Evolutionary conservation across 2,888 invertebrate species (phyloP).

Genomic region (Drosophila mulleri): DNA sequence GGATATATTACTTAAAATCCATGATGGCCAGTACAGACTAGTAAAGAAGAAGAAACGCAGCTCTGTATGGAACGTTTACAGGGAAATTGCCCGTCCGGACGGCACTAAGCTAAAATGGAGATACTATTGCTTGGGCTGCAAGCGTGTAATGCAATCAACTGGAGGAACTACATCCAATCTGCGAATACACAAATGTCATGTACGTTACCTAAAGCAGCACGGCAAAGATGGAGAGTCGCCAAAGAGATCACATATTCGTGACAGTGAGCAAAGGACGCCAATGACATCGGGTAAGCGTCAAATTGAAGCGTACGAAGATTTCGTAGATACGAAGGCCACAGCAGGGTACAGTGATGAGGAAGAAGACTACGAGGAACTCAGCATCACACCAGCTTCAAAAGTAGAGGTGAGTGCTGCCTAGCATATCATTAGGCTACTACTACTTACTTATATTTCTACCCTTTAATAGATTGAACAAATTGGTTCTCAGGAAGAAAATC

Average conservation of each 20-base stretch:
- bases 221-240: conserved; percentile 8
- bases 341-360: conserved; percentile 38
- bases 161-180: conserved; percentile 70
- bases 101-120: conserved; percentile 52
- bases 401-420: conserved; percentile 4
- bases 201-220: conserved; percentile 56
- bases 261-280: background rate
- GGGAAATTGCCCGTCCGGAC: conserved; percentile 58
- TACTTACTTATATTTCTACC: background rate
- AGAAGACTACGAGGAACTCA: conserved; percentile 33
- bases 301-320: conserved; percentile 11
- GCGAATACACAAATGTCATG: conserved; percentile 70
- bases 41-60: conserved; percentile 54
- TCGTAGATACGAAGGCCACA: conserved; percentile 9
- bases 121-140: conserved; percentile 62
- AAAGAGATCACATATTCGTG: background rate
- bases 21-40: conserved; percentile 49
- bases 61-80: conserved; percentile 64
- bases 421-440: background rate
- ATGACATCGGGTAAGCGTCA: background rate
- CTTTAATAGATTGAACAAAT: conserved; percentile 24
- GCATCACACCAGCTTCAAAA: background rate
- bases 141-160: conserved; percentile 69
- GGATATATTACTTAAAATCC: conserved; percentile 64
- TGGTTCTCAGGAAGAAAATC: conserved; percentile 8